Conservation (phyloP, 2,888 invertebrate genomes). For the Noctua janthina region DNA sequence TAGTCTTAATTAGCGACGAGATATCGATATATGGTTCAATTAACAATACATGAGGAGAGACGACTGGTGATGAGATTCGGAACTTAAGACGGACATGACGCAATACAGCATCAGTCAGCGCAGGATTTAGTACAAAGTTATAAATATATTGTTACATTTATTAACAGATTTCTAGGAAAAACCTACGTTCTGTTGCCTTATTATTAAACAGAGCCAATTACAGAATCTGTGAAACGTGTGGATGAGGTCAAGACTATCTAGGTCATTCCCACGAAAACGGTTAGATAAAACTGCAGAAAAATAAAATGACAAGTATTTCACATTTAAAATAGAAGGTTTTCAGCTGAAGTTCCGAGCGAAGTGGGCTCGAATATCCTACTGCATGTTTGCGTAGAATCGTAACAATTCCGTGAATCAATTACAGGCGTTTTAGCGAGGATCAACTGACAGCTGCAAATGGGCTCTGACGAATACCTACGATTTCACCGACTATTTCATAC, state of each 20-base stretch:
- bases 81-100: constrained; percentile 1
- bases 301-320: background rate
- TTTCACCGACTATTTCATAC: constrained; percentile 25
- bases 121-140: background rate
- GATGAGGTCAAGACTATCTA: background rate
- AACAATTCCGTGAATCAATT: constrained; percentile 62
- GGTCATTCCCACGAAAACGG: background rate
- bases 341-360: constrained; percentile 5
- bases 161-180: background rate
- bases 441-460: constrained; percentile 46
- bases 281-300: background rate
- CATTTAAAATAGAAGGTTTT: constrained; percentile 4
- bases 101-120: background rate
- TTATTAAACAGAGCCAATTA: background rate
- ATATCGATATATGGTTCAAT: constrained; percentile 12
- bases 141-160: constrained; percentile 3
- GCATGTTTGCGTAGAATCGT: constrained; percentile 40
- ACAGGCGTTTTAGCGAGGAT: constrained; percentile 54
- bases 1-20: constrained; percentile 25
- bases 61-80: background rate
- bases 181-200: background rate
- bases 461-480: constrained; percentile 32
- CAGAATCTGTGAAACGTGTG: background rate
- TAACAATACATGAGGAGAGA: background rate
- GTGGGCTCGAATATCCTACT: constrained; percentile 28